Conservation (phyloP, 2,797 vertebrate species). For the Arremon brunneinucha region DNA sequence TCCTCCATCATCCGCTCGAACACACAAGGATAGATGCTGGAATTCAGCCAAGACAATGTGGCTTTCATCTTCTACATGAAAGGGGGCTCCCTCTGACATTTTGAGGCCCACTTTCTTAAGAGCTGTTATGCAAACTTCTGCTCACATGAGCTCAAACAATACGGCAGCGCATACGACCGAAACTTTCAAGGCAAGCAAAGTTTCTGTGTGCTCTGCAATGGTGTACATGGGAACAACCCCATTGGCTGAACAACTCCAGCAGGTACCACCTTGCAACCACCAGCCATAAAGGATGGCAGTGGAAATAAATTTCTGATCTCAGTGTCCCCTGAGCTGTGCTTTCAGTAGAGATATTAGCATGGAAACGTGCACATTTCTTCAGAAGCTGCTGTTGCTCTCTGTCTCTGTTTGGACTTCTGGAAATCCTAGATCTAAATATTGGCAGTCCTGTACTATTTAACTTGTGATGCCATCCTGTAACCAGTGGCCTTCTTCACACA, state of each 20-base stretch:
- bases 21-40: constrained; percentile 32
- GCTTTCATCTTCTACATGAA: constrained; percentile 54
- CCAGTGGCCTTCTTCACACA: background rate
- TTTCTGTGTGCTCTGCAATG: rapidly evolving
- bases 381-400: background rate
- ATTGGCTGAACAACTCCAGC: background rate
- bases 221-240: rapidly evolving
- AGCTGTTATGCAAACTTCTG: background rate
- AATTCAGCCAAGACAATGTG: background rate
- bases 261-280: background rate
- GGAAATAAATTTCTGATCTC: background rate
- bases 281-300: background rate
- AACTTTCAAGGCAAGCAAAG: background rate
- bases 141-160: background rate
- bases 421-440: background rate
- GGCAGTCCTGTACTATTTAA: background rate
- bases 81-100: constrained; percentile 42
- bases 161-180: rapidly evolving
- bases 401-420: background rate
- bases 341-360: background rate
- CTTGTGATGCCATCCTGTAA: background rate
- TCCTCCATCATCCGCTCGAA: constrained; percentile 5
- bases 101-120: constrained; percentile 6
- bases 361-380: background rate
- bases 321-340: rapidly evolving